Conservation (phyloP, 2,113 vertebrate species). For the Rousettus leschenaultii region DNA sequence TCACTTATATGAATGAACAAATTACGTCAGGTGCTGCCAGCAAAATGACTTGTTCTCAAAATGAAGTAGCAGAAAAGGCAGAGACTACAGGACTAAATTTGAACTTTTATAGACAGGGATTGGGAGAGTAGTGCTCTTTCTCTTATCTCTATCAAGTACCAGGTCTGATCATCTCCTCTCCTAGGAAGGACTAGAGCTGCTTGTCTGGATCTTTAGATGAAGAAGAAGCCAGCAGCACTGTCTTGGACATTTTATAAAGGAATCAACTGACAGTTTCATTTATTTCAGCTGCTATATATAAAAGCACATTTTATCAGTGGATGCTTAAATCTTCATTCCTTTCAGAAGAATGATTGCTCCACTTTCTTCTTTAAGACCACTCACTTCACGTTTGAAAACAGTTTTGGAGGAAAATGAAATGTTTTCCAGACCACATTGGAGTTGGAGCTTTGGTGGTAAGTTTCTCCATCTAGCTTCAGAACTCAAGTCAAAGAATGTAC, state of each 20-base stretch:
- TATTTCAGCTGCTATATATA: not conserved
- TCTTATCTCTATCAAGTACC: not conserved
- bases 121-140: not conserved
- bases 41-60: not conserved
- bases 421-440: not conserved
- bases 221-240: not conserved
- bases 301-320: not conserved
- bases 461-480: not conserved
- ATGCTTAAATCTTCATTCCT: not conserved
- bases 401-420: not conserved
- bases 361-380: not conserved
- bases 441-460: not conserved
- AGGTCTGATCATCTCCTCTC: not conserved
- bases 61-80: not conserved
- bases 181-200: not conserved
- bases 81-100: not conserved
- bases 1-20: not conserved
- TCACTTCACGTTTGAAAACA: not conserved
- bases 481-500: not conserved
- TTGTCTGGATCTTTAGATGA: not conserved
- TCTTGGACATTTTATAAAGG: not conserved
- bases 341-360: not conserved
- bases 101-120: no score
- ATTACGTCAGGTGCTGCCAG: not conserved
- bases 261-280: not conserved